Base-by-base conservation (phyloP, 2,113 vertebrate species). In the Lampris megalopsis region DNA sequence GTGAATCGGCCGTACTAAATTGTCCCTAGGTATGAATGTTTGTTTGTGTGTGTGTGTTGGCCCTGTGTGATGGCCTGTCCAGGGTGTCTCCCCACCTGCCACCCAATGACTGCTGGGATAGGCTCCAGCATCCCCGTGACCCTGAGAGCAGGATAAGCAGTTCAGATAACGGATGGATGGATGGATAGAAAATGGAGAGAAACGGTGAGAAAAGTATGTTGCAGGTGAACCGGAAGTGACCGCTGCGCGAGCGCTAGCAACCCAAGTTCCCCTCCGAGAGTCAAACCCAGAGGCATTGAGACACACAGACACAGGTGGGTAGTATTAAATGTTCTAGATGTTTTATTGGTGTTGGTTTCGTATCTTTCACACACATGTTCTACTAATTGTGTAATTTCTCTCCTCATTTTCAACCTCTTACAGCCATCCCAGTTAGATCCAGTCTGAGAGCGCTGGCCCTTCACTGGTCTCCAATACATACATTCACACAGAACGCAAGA, bases 251-350 rank as follows among this genome's bases (percentile, higher is more conserved):
- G n/a, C 38, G 40, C 38, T 35, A 47, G 6, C 41, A 57, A 52
- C 10, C 1, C 41, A 38, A 54, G 9, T 48, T 38, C 48, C 48
- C 56, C 38, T 61, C 7, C 7, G 4, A 2, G 8, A 79, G 57
- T 43, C 35, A 68, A 69, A 80, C 49, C 66, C 50, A 54, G 48
- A 64, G 59, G 84, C 63, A 91, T 66, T 82, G 88, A 89, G 87
- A 93, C 87, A 89, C 84, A 63, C 71, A 92, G 84, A 81, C 89
- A 59, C 80, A 42, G 79, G 54, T 86, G 10, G 70, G 88, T 94
- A 92, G 91, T 95, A 95, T 92, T 95, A 95, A 95, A 95, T 95
- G 93, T 95, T 93, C 92, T 94, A 93, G 91, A 94, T 94, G 92
- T 94, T 95, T 95, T 95, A 95, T 95, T 95, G 90, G 91, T 92